Evolutionary conservation across 2,888 invertebrate genomes (phyloP).

Genomic region (Ochropleura leucogaster): DNA sequence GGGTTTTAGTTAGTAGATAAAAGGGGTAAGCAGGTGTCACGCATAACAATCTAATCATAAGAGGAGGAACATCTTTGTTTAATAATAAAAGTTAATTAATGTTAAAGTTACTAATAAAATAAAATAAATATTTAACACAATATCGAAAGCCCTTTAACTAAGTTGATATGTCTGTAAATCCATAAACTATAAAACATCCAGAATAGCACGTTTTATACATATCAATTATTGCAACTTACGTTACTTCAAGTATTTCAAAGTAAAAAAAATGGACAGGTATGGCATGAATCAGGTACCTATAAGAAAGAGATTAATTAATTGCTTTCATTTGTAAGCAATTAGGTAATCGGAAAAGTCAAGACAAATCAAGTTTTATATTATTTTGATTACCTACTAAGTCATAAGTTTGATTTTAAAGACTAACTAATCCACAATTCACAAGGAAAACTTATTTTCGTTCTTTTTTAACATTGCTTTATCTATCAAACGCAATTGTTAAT

Average conservation of each 20-base stretch:
- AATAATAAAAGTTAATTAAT: no score
- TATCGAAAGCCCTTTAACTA: neutral
- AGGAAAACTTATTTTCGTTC: neutral
- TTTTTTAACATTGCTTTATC: no score
- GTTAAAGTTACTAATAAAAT: no score
- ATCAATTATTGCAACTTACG: no score
- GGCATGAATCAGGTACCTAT: no score
- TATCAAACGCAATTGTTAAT: neutral
- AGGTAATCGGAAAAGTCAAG: no score
- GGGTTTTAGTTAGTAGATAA: no score
- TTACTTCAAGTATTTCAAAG: neutral
- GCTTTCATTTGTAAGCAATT: no score
- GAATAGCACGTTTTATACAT: neutral
- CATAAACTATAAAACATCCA: neutral
- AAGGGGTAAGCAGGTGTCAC: neutral
- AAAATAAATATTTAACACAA: neutral
- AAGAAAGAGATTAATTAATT: no score
- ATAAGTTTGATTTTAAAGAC: neutral
- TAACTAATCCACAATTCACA: neutral
- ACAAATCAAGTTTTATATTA: no score
- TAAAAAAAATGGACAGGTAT: no score
- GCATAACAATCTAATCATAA: neutral
- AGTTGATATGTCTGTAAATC: conserved; percentile 1
- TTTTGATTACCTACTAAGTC: no score
- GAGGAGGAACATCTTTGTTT: neutral